phyloP scores from a whole-genome alignment of 2,888 invertebrate genomes.

The Synergus japonicus region DNA sequence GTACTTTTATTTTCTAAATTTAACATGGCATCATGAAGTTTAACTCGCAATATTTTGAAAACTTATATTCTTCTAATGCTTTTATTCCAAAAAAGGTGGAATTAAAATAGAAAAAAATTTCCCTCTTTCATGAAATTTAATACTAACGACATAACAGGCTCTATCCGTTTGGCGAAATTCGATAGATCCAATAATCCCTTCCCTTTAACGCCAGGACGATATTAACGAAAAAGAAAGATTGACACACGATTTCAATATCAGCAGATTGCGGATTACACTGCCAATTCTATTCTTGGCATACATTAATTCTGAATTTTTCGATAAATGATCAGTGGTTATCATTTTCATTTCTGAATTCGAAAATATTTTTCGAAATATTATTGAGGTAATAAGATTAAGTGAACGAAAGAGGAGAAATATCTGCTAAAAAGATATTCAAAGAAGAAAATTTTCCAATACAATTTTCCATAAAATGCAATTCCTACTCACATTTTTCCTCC shows the following conservation, averaged over 20 bases:
- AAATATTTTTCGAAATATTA: neutral
- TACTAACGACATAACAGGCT: neutral
- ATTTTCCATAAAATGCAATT: neutral
- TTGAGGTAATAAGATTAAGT: too few relatives aligned
- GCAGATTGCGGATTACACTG: neutral
- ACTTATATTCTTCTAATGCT: neutral
- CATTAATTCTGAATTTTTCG: neutral
- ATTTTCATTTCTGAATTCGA: neutral
- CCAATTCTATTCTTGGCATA: neutral
- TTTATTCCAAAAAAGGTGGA: neutral
- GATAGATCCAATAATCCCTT: conserved; percentile 28
- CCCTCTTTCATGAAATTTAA: neutral
- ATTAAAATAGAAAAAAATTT: neutral
- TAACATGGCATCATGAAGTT: neutral
- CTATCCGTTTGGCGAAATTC: neutral
- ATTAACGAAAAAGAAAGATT: conserved; percentile 23
- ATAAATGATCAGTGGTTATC: neutral
- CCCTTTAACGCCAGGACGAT: neutral
- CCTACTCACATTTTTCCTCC: neutral
- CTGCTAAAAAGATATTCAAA: neutral
- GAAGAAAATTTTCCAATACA: neutral
- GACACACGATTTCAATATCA: conserved; percentile 28
- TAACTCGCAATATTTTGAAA: neutral
- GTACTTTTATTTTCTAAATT: neutral
- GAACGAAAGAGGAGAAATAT: too few relatives aligned